Evolutionary conservation across 2,888 invertebrate genomes (phyloP), one percentile per base, ranked within the genome.

Genomic region (Dasysyrphus tricinctus): DNA sequence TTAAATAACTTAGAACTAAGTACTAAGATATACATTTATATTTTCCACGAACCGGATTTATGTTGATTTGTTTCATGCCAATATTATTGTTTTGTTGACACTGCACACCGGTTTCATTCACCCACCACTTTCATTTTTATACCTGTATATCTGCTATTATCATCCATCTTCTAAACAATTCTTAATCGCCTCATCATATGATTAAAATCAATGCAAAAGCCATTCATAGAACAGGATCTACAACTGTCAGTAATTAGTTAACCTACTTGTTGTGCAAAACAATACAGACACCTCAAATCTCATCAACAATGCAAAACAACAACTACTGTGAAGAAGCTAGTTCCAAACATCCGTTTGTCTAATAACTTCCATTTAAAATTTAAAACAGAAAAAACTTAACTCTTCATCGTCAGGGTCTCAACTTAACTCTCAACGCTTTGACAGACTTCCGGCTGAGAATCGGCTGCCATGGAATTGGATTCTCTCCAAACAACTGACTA

Each of bases 341-440:
- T 65, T 81, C 12, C 51, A 72, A 54, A 70, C 77, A 81, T 86
- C 85, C 81, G 81, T 82, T 86, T 86, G 70, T 32, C 56, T 86
- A 78, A 78, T 81, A 70, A 63, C 63, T 39, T 42, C 44, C 37
- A 77, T 56, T 73, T 44, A 37, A 11, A 16, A 6, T 6, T 6
- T 32, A 32, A 59, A n/a, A 44, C 4, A 42, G 4, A 85, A 77
- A 49, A 37, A 34, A 12, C 14, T 65, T 39, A 65, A 78, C 51
- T 70, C 61, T 57, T 78, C 65, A 57, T 61, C 57, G 14, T 39
- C 80, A 76, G 59, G 80, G 76, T 77, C 73, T 76, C 14, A 44
- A 57, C 72, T 80, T 6, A 37, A 44, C 65, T 24, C 44, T 65
- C 24, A 54, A 12, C 24, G 34, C 54, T 54, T 54, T 61, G 57